Conservation (phyloP, 2,888 invertebrate genomes). For the Oxycera nigricornis region DNA sequence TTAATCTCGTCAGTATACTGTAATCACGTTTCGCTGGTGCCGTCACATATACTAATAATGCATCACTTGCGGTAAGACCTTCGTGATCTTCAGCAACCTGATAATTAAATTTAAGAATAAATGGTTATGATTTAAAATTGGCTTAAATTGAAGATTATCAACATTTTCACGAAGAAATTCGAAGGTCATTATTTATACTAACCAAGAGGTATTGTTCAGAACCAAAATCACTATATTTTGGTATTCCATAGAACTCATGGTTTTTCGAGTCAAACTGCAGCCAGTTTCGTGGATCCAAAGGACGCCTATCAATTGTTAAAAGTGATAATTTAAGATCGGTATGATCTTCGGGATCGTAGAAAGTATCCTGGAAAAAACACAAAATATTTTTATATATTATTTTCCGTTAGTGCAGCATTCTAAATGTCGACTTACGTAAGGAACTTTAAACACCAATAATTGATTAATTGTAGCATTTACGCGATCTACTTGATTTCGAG, state of each 20-base stretch:
- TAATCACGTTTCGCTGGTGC: constrained; percentile 70
- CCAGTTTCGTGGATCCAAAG: constrained; percentile 77
- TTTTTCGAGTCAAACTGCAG: constrained; percentile 87
- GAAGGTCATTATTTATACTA: neutral
- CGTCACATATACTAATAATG: constrained; percentile 76
- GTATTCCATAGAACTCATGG: constrained; percentile 89
- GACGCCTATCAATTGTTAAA: constrained; percentile 74
- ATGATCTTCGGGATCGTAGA: constrained; percentile 88
- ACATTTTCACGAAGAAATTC: too few species aligned
- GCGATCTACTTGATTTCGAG: constrained; percentile 84
- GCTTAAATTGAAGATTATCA: constrained; percentile 14
- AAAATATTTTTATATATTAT: constrained; percentile 20
- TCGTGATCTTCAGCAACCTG: constrained; percentile 77
- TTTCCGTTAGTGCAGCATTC: neutral
- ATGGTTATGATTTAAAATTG: neutral
- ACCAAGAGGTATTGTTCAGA: constrained; percentile 80
- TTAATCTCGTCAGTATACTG: constrained; percentile 82
- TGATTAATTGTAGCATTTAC: constrained; percentile 84
- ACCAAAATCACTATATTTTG: constrained; percentile 74
- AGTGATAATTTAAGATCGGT: constrained; percentile 77
- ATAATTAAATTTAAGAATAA: neutral
- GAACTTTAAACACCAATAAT: constrained; percentile 80
- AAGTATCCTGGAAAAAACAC: constrained; percentile 71
- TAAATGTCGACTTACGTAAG: constrained; percentile 72
- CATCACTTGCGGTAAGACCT: constrained; percentile 79